These are phyloP conservation scores for Oplegnathus fasciatus DNA, from an alignment of 2,113 vertebrate genomes.

Conservation along the genomic window DNA sequence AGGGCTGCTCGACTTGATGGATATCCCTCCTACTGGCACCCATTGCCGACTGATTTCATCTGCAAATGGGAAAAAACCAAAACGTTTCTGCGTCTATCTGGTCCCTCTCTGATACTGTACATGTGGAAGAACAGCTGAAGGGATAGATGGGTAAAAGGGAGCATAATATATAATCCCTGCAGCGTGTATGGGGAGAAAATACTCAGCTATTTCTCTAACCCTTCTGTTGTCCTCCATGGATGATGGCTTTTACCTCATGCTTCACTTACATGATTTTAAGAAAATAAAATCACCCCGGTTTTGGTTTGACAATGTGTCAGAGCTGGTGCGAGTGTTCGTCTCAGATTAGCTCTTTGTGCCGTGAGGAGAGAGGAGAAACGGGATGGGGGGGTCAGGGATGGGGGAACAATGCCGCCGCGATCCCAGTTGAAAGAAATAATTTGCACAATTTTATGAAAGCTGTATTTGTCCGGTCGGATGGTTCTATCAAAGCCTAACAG, in stretches of 20 bases:
- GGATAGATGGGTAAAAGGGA: constrained; percentile 47
- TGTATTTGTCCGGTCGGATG: constrained; percentile 74
- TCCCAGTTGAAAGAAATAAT: constrained; percentile 77
- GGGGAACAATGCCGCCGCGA: constrained; percentile 67
- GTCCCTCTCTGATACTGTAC: constrained; percentile 47
- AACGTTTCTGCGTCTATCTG: constrained; percentile 54
- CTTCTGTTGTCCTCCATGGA: constrained; percentile 54
- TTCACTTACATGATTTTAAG: constrained; percentile 65
- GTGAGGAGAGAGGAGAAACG: constrained; percentile 54
- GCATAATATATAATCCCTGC: constrained; percentile 69
- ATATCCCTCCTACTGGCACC: constrained; percentile 67
- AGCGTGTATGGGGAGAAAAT: constrained; percentile 46
- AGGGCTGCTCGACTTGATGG: constrained; percentile 64
- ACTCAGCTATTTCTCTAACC: constrained; percentile 49
- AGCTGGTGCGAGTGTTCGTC: constrained; percentile 68
- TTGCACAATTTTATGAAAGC: constrained; percentile 77
- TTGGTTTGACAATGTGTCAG: constrained; percentile 72
- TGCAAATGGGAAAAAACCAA: constrained; percentile 62
- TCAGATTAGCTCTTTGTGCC: constrained; percentile 77
- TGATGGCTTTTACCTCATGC: constrained; percentile 63
- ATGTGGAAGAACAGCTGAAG: constrained; percentile 41
- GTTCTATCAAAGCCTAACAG: constrained; percentile 76
- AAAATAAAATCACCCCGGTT: constrained; percentile 68
- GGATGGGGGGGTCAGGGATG: constrained; percentile 38
- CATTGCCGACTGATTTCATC: constrained; percentile 64